Evolutionary conservation across 2,113 vertebrate genomes (phyloP).

Genomic region (Choloepus hoffmanni): DNA sequence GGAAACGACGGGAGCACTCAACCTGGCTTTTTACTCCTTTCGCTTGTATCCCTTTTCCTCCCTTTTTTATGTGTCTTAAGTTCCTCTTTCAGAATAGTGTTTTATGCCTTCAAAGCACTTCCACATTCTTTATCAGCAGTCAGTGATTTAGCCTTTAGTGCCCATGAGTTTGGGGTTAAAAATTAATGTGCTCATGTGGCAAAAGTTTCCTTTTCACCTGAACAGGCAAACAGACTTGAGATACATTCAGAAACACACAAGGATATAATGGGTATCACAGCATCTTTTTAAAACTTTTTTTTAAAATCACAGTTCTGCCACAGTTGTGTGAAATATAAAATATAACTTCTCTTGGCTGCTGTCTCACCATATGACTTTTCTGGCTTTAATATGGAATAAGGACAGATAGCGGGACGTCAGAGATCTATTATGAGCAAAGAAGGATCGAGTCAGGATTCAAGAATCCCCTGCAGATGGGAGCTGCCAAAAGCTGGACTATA

Average conservation of each 20-base stretch:
- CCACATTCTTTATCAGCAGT: neutral
- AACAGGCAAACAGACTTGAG: neutral
- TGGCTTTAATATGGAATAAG: neutral
- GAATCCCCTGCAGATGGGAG: neutral
- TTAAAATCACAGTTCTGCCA: neutral
- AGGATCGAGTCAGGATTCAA: neutral
- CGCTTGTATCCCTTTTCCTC: neutral
- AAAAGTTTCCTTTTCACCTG: neutral
- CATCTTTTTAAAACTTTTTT: slow-evolving; percentile 22
- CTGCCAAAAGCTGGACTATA: neutral
- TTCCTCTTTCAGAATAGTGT: neutral
- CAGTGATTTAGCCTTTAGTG: neutral
- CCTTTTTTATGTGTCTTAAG: neutral
- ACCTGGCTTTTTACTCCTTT: neutral
- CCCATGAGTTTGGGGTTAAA: slow-evolving; percentile 30
- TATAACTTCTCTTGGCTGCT: neutral
- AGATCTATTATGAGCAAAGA: neutral
- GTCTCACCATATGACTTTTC: neutral
- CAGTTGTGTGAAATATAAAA: neutral
- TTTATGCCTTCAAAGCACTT: neutral
- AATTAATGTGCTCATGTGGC: neutral
- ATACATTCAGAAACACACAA: slow-evolving; percentile 11
- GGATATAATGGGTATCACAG: neutral
- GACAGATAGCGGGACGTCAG: neutral
- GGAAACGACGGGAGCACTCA: neutral